Evolutionary conservation across 1,140 invertebrate species (phyloP), one percentile per base, ranked within the genome.

Genomic region (Psilanteris sp.): DNA sequence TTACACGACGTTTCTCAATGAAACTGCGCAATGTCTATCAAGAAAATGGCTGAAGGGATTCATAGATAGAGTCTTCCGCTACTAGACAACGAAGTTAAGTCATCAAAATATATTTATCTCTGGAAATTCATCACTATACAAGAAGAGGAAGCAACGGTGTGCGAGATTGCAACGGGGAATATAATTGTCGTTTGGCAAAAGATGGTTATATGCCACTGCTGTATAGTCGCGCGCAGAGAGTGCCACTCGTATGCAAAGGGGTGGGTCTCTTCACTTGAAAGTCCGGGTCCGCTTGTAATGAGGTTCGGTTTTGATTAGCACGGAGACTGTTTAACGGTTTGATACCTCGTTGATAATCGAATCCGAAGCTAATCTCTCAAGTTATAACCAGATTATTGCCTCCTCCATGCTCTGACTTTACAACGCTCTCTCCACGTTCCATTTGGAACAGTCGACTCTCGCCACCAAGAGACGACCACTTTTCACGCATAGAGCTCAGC

Each of bases 341-440:
- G 87, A 88, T 89, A 89, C 87, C 87, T 89, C 86, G 85, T 84
- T 80, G 82, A 85, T 89, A 89, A 89, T 89, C 86, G 87, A 89
- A 89, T 89, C 85, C 85, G 83, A 87, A 89, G 85, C 87, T 89
- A 89, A 89, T 89, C 87, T 89, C 87, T 89, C 87, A 89, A 89
- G 85, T 89, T 89, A 89, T 89, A 89, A 89, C 85, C 83, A 79
- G 85, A 87, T 89, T 89, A 89, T 89, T 88, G 82, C 87, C 83
- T 88, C 82, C 85, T 88, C 87, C 86, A 85, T 87, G 85, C 82
- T 85, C 83, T 86, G 80, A 72, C 85, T 85, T 77, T 80, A 78
- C 81, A 79, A 81, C 80, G 80, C 67, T 79, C 73, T 78, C 73
- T 74, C 66, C 22, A 71, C 76, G 72, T 80, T 80, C 74, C 67